These are phyloP conservation scores for Cataglyphis rosenhaueri DNA, from an alignment of 2,888 invertebrate species.

Conservation along the genomic window DNA sequence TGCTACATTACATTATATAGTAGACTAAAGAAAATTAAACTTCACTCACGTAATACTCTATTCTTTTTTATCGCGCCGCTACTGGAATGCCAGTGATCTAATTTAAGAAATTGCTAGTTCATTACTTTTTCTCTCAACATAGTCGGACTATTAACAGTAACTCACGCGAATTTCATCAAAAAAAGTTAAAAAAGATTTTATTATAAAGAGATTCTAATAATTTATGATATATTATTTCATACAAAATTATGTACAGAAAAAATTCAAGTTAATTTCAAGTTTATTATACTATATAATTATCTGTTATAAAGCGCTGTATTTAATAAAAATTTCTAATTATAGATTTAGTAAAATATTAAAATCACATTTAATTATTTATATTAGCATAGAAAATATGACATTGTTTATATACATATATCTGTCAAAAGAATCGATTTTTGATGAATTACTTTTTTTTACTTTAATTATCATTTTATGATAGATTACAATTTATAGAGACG, in stretches of 20 bases:
- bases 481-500: not conserved
- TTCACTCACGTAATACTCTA: not conserved
- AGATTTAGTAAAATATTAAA: not conserved
- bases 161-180: not conserved
- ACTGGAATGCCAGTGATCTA: not conserved
- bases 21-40: not conserved
- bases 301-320: not conserved
- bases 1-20: not conserved
- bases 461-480: conserved; percentile 1
- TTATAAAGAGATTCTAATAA: not conserved
- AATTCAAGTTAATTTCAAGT: not conserved
- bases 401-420: not conserved
- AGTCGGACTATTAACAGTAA: not conserved
- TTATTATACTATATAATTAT: not conserved
- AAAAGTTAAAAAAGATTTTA: not conserved
- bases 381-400: not conserved
- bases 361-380: not conserved
- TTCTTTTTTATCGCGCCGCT: not conserved
- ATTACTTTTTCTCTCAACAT: conserved; percentile 11
- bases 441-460: not conserved
- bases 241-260: not conserved
- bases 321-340: conserved; percentile 4
- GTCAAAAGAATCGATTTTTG: not conserved
- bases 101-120: conserved; percentile 26
- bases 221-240: not conserved